Conservation (phyloP, 2,113 vertebrate species). For the Elephas maximus region DNA sequence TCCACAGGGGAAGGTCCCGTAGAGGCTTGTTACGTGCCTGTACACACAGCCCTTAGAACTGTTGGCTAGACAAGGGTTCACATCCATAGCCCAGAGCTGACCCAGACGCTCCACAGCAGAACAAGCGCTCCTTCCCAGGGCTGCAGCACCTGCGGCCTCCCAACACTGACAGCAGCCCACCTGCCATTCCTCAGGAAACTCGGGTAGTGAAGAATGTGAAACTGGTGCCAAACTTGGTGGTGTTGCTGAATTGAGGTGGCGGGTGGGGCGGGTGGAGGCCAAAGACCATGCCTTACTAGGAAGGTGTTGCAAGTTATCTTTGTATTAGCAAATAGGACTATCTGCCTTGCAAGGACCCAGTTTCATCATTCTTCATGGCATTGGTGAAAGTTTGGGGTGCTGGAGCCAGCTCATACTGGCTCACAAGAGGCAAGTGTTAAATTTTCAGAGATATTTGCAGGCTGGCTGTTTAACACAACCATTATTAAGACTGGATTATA, state of each 20-base stretch:
- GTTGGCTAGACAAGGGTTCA: background rate
- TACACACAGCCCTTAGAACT: no score
- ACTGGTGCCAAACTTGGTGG: background rate
- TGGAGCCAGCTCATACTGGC: background rate
- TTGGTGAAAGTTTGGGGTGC: fast-evolving
- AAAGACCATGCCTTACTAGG: no score
- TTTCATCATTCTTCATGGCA: fast-evolving
- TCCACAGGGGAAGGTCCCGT: background rate
- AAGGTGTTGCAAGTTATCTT: background rate
- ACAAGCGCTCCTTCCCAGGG: background rate
- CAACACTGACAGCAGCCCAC: background rate
- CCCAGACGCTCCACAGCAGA: no score
- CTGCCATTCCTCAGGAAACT: background rate
- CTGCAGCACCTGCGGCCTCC: background rate
- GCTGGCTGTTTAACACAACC: background rate
- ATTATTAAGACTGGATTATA: background rate
- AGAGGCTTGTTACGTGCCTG: fast-evolving
- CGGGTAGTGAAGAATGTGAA: background rate
- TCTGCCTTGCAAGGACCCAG: background rate
- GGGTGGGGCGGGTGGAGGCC: background rate
- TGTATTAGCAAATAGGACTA: background rate
- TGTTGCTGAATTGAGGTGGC: background rate
- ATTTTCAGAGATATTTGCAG: background rate
- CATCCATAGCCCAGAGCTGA: background rate
- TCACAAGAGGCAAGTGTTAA: background rate